These are phyloP conservation scores for Rousettus leschenaultii DNA, from an alignment of 2,113 vertebrate species.

Conservation along the genomic window DNA sequence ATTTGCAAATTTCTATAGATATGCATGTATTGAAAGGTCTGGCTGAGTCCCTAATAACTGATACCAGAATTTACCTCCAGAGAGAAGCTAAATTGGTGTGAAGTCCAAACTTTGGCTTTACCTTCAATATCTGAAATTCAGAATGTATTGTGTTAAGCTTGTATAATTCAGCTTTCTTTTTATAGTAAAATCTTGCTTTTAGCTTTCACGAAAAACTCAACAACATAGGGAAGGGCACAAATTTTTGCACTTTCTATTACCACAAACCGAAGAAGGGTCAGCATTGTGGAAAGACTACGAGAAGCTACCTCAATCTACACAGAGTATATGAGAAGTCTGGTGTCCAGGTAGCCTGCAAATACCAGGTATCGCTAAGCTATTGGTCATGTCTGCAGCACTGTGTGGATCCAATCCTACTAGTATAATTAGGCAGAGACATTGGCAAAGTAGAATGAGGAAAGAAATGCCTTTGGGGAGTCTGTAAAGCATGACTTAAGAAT, in stretches of 20 bases:
- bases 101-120: constrained; percentile 17
- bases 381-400: neutral
- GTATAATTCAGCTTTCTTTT: neutral
- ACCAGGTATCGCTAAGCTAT: neutral
- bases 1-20: neutral
- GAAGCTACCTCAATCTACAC: neutral
- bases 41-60: neutral
- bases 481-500: neutral
- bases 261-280: constrained; percentile 1
- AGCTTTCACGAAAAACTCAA: neutral
- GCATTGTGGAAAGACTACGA: neutral
- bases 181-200: neutral
- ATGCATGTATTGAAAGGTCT: neutral
- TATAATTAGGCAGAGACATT: neutral
- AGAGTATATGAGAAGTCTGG: neutral
- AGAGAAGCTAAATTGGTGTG: neutral
- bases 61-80: neutral
- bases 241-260: constrained; percentile 21
- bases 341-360: neutral
- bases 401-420: neutral
- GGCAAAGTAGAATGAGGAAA: neutral
- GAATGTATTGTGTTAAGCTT: constrained; percentile 1
- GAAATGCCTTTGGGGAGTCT: neutral
- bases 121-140: neutral
- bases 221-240: neutral